phyloP scores from a whole-genome alignment of 2,797 vertebrate genomes.

The Siniperca scherzeri region DNA sequence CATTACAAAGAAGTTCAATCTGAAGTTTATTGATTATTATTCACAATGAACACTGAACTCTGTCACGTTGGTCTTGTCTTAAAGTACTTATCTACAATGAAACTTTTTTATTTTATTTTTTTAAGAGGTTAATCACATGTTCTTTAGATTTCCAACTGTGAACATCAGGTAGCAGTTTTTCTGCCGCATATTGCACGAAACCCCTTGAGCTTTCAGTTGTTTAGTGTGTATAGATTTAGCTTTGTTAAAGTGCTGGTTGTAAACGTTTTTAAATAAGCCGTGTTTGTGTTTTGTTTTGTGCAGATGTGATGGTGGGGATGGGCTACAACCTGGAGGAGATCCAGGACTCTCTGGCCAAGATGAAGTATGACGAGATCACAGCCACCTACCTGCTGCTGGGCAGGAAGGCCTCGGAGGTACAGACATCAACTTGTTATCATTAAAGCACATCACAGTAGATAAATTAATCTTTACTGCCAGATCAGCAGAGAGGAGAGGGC shows the following conservation, averaged over 20 bases:
- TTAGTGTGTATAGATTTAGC: background rate
- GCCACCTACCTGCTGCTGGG: slow-evolving; percentile 97
- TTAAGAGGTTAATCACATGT: background rate
- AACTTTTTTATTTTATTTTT: background rate
- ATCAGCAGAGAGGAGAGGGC: background rate
- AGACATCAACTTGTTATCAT: background rate
- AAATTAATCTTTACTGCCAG: background rate
- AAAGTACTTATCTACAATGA: background rate
- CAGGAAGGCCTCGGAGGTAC: slow-evolving; percentile 95
- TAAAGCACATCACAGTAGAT: background rate
- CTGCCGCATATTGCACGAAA: background rate
- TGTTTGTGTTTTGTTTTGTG: slow-evolving; percentile 4
- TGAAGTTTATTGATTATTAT: background rate
- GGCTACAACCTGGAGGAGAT: slow-evolving; percentile 98
- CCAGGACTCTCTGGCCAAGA: slow-evolving; percentile 97
- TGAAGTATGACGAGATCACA: slow-evolving; percentile 99
- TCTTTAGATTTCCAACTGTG: background rate
- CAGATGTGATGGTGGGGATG: slow-evolving; percentile 98
- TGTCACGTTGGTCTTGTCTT: background rate
- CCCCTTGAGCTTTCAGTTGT: background rate
- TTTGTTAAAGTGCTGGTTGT: background rate
- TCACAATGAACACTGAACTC: background rate
- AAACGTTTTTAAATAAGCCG: background rate
- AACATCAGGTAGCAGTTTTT: background rate
- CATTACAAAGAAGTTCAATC: too few species aligned